A percentile compares a stretch with the other conserved stretches of the same genome.
Conservation (phyloP, 1,140 invertebrate genomes). For the Drosophila lowei region DNA sequence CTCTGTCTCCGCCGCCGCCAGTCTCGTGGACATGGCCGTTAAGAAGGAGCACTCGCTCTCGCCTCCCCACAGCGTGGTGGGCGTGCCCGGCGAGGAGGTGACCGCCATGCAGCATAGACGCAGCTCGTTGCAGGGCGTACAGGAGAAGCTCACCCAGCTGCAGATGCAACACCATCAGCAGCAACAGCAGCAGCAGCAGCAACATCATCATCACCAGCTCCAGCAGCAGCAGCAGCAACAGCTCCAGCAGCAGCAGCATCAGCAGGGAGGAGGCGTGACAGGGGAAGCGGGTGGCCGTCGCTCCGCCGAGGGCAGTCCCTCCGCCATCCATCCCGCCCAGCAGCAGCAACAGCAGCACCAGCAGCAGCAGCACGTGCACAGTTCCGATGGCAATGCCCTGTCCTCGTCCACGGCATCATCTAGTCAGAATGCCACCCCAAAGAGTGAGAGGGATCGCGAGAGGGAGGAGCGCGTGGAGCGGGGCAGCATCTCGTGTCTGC, state of each 20-base stretch:
- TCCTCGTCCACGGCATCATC: constrained; percentile 66
- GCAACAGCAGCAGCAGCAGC: constrained; percentile 63
- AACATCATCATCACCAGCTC: constrained; percentile 35
- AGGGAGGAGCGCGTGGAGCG: constrained; percentile 42
- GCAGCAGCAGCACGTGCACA: constrained; percentile 9
- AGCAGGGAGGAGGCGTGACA: constrained; percentile 10
- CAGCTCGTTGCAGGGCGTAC: constrained; percentile 73
- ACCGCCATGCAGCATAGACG: constrained; percentile 46
- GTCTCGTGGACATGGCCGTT: constrained; percentile 68
- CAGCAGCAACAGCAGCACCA: constrained; percentile 17
- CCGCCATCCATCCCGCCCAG: constrained; percentile 25
- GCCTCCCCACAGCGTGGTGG: constrained; percentile 51
- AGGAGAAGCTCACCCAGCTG: constrained; percentile 76
- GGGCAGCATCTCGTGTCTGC: constrained; percentile 76
- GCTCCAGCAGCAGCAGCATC: constrained; percentile 22
- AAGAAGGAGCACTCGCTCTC: constrained; percentile 80
- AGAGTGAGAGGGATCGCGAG: constrained; percentile 46
- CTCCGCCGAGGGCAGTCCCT: constrained; percentile 60
- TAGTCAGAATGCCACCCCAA: constrained; percentile 78
- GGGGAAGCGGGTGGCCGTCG: constrained; percentile 49
- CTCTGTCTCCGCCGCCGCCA: constrained; percentile 37
- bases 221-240: constrained; percentile 48
- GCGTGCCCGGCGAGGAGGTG: constrained; percentile 46
- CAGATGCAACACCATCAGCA: constrained; percentile 80
- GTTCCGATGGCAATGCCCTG: constrained; percentile 48